Conservation (phyloP, 1,140 invertebrate genomes). For the Drosophila carrolli region DNA sequence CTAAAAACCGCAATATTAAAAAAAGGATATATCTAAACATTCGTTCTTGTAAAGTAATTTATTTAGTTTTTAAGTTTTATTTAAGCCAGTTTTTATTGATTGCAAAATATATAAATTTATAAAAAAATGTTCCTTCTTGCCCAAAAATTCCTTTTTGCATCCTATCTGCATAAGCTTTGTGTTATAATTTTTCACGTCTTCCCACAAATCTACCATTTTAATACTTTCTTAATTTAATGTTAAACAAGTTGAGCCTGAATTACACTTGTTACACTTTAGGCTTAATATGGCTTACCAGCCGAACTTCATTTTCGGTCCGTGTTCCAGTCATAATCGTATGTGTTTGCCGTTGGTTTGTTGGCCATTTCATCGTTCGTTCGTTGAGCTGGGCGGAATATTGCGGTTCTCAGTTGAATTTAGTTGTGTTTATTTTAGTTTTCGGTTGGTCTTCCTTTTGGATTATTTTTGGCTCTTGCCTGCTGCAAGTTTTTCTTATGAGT, state of each 20-base stretch:
- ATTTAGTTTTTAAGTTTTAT: background rate
- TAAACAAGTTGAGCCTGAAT: constrained; percentile 27
- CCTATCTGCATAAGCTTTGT: background rate
- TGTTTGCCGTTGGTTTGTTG: constrained; percentile 28
- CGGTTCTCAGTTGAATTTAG: constrained; percentile 39
- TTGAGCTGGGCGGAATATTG: constrained; percentile 16
- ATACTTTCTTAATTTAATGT: constrained; percentile 35
- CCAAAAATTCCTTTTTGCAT: background rate
- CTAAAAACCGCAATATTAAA: no score
- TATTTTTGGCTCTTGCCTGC: constrained; percentile 36
- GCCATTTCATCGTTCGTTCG: constrained; percentile 7
- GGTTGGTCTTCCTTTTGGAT: constrained; percentile 21
- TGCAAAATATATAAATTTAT: no score
- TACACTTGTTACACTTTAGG: constrained; percentile 43
- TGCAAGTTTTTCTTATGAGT: constrained; percentile 29
- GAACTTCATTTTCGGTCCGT: constrained; percentile 27
- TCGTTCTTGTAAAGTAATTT: background rate
- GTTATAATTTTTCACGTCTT: constrained; percentile 1
- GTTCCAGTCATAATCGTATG: constrained; percentile 29
- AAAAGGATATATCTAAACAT: no score
- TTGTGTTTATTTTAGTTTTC: constrained; percentile 44
- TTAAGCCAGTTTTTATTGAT: no score
- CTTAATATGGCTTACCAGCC: constrained; percentile 34
- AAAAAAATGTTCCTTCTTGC: no score
- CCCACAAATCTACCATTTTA: background rate